Evolutionary conservation across 2,888 invertebrate genomes (phyloP).

Genomic region (Opisthograptis luteolata): DNA sequence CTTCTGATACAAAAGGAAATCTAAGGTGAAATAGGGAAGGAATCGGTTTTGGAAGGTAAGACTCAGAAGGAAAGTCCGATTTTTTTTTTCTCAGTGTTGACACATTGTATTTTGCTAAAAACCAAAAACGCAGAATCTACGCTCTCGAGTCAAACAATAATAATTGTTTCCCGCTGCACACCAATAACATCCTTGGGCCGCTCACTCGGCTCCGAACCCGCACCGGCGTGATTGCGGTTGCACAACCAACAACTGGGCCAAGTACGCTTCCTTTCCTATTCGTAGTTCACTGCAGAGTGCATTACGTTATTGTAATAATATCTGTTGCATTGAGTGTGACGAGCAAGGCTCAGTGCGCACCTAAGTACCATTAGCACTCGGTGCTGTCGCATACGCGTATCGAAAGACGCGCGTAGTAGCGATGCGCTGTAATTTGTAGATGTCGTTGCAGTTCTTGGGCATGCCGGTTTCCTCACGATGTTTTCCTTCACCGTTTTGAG

Average conservation of each 20-base stretch:
- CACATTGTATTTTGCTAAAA: no score
- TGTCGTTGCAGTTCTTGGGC: no score
- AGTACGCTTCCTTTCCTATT: conserved; percentile 69
- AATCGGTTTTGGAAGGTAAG: no score
- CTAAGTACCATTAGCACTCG: neutral
- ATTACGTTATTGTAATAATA: conserved; percentile 16
- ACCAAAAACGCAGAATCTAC: neutral
- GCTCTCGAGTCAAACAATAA: conserved; percentile 12
- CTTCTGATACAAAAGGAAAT: no score
- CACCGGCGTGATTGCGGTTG: conserved; percentile 51
- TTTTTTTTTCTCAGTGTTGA: no score
- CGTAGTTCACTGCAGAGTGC: conserved; percentile 39
- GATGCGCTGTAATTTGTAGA: no score
- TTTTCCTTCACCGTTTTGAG: no score
- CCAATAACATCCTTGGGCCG: conserved; percentile 44
- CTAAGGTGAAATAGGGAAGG: no score
- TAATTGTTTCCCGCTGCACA: conserved; percentile 1
- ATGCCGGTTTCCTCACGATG: no score
- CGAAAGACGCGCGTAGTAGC: no score
- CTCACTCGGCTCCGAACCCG: conserved; percentile 57
- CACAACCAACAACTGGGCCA: conserved; percentile 66
- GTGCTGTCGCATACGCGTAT: no score
- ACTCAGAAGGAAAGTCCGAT: no score
- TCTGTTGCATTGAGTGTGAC: conserved; percentile 11
- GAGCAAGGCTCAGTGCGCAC: neutral